These are phyloP conservation scores for Stigmatopora argus DNA, from an alignment of 2,113 vertebrate genomes.

Conservation along the genomic window DNA sequence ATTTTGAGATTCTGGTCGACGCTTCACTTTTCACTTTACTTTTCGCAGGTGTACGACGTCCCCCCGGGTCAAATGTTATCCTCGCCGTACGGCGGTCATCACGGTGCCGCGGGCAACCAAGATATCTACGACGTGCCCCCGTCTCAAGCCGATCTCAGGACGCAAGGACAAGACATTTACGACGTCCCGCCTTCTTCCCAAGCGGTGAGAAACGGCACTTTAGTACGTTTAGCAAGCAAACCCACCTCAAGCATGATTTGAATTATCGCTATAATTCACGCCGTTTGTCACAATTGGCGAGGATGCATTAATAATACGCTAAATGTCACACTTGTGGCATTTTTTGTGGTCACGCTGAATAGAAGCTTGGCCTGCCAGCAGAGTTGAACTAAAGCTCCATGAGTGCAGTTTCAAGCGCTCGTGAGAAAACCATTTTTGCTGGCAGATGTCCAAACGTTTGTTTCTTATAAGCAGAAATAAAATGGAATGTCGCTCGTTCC, in stretches of 20 bases:
- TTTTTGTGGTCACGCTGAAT: constrained; percentile 54
- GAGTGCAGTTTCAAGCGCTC: constrained; percentile 35
- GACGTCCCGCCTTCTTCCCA: constrained; percentile 64
- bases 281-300: constrained; percentile 47
- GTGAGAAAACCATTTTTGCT: constrained; percentile 23
- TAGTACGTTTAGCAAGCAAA: constrained; percentile 23
- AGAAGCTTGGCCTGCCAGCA: constrained; percentile 55
- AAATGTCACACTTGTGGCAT: constrained; percentile 53
- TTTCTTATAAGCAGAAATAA: constrained; percentile 60
- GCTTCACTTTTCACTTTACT: no score
- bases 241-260: constrained; percentile 9
- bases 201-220: constrained; percentile 53
- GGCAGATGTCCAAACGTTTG: constrained; percentile 40
- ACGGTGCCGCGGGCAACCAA: constrained; percentile 68
- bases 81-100: constrained; percentile 39
- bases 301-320: constrained; percentile 45
- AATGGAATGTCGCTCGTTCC: constrained; percentile 29
- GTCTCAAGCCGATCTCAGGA: constrained; percentile 68
- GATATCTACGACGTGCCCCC: constrained; percentile 86
- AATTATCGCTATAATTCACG: constrained; percentile 35
- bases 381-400: constrained; percentile 40
- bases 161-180: constrained; percentile 54
- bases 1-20: no score
- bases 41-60: constrained; percentile 86
- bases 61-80: constrained; percentile 73